Conservation (phyloP, 1,140 invertebrate species). For the Frieseomelitta varia region DNA sequence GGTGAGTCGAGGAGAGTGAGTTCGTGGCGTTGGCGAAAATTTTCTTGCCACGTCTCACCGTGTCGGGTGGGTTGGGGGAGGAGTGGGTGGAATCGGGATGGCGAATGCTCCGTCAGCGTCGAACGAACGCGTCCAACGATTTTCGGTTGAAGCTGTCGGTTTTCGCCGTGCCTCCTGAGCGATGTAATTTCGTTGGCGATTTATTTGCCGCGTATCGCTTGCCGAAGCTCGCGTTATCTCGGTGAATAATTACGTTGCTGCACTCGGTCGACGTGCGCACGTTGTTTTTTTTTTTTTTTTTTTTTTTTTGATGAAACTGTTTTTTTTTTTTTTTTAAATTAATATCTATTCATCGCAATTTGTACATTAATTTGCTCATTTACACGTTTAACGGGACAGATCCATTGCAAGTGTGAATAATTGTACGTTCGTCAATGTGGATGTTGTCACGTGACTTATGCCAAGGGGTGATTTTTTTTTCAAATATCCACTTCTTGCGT, state of each 20-base stretch:
- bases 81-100: neutral
- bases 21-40: slow-evolving; percentile 11
- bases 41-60: slow-evolving; percentile 14
- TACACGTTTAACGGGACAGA: too few species aligned
- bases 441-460: too few species aligned
- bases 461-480: too few species aligned
- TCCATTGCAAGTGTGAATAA: too few species aligned
- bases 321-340: neutral
- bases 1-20: neutral
- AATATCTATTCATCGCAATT: too few species aligned
- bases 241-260: neutral
- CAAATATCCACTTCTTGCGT: too few species aligned
- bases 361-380: too few species aligned
- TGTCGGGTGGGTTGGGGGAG: neutral
- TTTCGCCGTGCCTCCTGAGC: neutral
- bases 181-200: slow-evolving; percentile 31
- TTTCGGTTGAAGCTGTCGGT: slow-evolving; percentile 27
- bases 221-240: neutral
- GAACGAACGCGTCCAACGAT: slow-evolving; percentile 26
- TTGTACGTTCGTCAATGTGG: too few species aligned
- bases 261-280: too few species aligned
- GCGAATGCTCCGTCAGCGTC: neutral
- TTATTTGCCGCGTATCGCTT: neutral
- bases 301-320: neutral
- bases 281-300: neutral